Base-by-base conservation (phyloP, 2,888 invertebrate genomes). In the Monopis laevigella region DNA sequence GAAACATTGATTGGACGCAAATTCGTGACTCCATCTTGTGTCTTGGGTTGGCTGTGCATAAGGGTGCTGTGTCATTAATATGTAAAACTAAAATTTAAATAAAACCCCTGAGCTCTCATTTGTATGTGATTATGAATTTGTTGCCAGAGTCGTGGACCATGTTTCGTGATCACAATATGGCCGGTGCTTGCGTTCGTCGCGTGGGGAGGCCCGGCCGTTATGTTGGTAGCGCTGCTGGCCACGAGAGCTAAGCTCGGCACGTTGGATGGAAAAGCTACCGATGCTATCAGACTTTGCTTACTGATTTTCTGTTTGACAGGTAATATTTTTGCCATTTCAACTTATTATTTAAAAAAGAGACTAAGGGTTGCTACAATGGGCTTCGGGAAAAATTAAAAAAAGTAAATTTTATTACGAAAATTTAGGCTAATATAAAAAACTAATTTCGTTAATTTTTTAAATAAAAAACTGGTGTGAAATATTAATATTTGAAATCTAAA, bases 281-380 rank as follows among this genome's bases (percentile, higher is more conserved):
- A 94, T 24, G 87, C 90, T 2, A 84, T 91, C 29, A 84, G 92
- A 1, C 86, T 92, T 1, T 86, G 90, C 52, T 71, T 93, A 40
- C 81, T 93, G 6, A 85, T 92, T 19, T 86, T 92, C 59, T 90
- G 90, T 55, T 88, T 93, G 47, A 87, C 90, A 48, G 89, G 92
- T 92, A 66, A n/a, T 21, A 21, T 5, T n/a, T 7, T 21, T 5
- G 24, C 24, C 8, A 8, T 21, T 5, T 21, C 24, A 21, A 21
- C 24, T 21, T 21, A 21, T 5, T 21, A 21, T 21, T 8, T 21
- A 21, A 21, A 21, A 7, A 21, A 21, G n/a, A n/a, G n/a, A n/a
- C n/a, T n/a, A n/a, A n/a, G n/a, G n/a, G n/a, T n/a, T n/a, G n/a
- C n/a, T n/a, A n/a, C n/a, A n/a, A n/a, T n/a, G n/a, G n/a, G n/a